A percentile compares a stretch with the other conserved stretches of the same genome.
phyloP scores from a whole-genome alignment of 2,113 vertebrate species.

The Neodon shergylaensis region DNA sequence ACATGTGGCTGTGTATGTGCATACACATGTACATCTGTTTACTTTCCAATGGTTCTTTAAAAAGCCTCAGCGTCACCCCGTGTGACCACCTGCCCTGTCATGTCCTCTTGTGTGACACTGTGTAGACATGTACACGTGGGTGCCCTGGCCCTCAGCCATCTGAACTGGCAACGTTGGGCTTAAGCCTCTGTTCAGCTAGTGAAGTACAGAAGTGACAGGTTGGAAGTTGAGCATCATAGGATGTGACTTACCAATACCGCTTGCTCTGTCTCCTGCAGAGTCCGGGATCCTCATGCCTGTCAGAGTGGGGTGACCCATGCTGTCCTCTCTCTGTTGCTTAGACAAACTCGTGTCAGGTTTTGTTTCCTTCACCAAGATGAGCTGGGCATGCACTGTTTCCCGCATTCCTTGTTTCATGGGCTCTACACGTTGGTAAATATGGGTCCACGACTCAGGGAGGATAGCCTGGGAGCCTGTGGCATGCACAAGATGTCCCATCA shows the following conservation, averaged over 20 bases:
- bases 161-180: too few relatives aligned
- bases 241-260: accelerated
- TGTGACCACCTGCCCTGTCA: background rate
- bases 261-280: background rate
- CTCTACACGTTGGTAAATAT: background rate
- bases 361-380: background rate
- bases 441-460: background rate
- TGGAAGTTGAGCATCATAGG: too few relatives aligned
- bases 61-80: background rate
- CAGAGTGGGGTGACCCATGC: accelerated
- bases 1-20: background rate
- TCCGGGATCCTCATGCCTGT: background rate
- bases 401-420: background rate
- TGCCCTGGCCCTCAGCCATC: background rate
- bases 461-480: background rate
- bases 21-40: background rate
- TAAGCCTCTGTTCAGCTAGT: background rate
- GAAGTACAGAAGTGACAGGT: background rate
- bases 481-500: background rate
- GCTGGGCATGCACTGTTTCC: background rate
- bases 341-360: background rate
- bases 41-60: background rate
- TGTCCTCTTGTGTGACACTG: too few relatives aligned
- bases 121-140: accelerated
- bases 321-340: background rate